Evolutionary conservation across 35 echinoderm and acorn worm species (phyloP), one percentile per base, ranked within the genome.

Genomic region (Strongylocentrotus purpuratus): DNA sequence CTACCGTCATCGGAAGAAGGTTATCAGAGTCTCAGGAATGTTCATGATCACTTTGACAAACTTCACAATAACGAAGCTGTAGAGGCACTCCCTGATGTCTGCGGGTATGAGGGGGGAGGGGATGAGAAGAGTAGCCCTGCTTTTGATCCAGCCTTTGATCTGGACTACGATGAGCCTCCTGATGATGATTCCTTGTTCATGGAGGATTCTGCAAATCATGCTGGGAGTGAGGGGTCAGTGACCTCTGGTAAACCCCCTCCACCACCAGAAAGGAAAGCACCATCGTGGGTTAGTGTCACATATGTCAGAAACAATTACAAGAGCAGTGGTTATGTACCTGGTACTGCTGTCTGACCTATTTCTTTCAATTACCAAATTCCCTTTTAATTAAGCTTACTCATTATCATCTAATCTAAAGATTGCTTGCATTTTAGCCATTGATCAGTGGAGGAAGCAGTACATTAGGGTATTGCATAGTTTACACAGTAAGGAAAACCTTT

Each of bases 81-180:
- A 31, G 45, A 93, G n/a, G 46, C 45, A 93, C 9, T 95, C 31
- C 47, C 59, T 95, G 87, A 95, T 87, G 31, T 87, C n/a, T n/a
- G 47, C 45, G 45, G 87, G 33, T 61, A 91, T 92, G 31, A 33
- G 41, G 87, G 95, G 88, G 88, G 90, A 85, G 33, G 94, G 47
- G 96, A 94, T 58, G 96, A 94, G 47, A 93, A 93, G 46, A 31
- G 32, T 33, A 93, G 48, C 31, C 91, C 48, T 47, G 33, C 91
- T 58, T 46, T 93, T 47, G 91, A 93, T 58, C 91, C 91, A 58
- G 91, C 91, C 45, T 93, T 50, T 93, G 91, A 93, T 32, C 33
- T 93, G 14, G 96, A 96, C 87, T 96, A 96, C 46, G 96, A 96
- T 85, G 96, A 96, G 86, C 96, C 96, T 46, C 96, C 96, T 4